Evolutionary conservation across 37 sponge, comb jelly and placozoan species (phyloP), one percentile per base, ranked within the genome.

Genomic region (Crambe crambe): DNA sequence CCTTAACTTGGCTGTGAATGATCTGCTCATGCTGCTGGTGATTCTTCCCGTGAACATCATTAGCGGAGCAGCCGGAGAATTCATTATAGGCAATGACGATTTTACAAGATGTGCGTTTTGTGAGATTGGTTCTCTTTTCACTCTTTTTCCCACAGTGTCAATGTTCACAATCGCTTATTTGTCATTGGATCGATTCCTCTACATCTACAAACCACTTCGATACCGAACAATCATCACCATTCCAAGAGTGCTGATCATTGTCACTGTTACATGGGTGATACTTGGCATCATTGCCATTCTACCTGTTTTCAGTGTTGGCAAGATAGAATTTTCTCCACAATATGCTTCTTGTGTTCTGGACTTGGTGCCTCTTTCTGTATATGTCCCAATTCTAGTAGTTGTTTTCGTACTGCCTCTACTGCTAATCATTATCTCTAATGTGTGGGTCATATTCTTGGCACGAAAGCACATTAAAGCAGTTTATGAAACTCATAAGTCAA

Each of bases 171-270:
- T 87, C 23, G 88, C 82, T 0, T 1, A 69, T n/a, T 70, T 87
- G 17, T 87, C 88, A 3, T 29, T 87, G 25, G 88, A 87, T 68
- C 43, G 88, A 47, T 60, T 72, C 32, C 44, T 87, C 8, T 74
- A 73, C 36, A 44, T 87, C 2, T 56, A 74, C 0, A 39, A 39
- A 9, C 88, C 88, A 15, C 44, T 87, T 20, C 72, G 47, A 27
- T 87, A 87, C 77, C 63, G 68, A 35, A 58, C 40, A 22, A 31
- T 25, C 30, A 70, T 76, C 42, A 87, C 68, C 1, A 32, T 32
- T n/a, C 6, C 51, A 47, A 47, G 51, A 47, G 12, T 47, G 6
- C 6, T 12, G 6, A 6, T 47, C 12, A 12, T 12, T 15, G 51
- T 47, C 51, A 47, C 12, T 15, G 6, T 47, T 47, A 15, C 12